Evolutionary conservation across 2,888 invertebrate genomes (phyloP).

Genomic region (Drosophila setosimentum): DNA sequence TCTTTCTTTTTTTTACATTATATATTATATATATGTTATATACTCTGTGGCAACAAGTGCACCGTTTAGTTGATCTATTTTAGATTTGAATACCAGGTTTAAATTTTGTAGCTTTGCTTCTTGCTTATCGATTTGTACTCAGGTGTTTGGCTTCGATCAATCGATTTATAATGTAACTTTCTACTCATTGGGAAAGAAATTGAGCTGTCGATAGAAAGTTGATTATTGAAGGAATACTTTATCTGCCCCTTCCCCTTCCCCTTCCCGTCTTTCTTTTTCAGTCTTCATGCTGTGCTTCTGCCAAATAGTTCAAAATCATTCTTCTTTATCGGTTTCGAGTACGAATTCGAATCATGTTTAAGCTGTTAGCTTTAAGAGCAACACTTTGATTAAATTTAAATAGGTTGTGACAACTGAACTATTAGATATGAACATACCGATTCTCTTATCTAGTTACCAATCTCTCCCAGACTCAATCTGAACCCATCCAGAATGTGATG

Average conservation of each 20-base stretch:
- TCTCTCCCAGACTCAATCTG: neutral
- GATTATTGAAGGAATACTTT: neutral
- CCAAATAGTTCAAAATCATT: neutral
- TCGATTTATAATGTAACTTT: neutral
- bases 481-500: neutral
- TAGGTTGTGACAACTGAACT: neutral
- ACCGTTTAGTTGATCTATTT: neutral
- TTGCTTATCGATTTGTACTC: neutral
- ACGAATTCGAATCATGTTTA: neutral
- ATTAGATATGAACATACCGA: neutral
- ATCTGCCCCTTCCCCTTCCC: neutral
- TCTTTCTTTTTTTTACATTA: neutral
- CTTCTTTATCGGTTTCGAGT: neutral
- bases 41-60: neutral
- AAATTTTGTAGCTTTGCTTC: neutral
- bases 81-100: neutral
- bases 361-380: neutral
- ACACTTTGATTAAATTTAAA: neutral
- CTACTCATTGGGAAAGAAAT: neutral
- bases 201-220: neutral
- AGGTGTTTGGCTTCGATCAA: neutral
- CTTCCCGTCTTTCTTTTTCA: neutral
- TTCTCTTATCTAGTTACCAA: neutral
- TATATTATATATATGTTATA: too few relatives aligned
- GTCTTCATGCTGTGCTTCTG: neutral